These are phyloP conservation scores for Cinclus cinclus DNA, from an alignment of 2,113 vertebrate genomes.

Conservation along the genomic window DNA sequence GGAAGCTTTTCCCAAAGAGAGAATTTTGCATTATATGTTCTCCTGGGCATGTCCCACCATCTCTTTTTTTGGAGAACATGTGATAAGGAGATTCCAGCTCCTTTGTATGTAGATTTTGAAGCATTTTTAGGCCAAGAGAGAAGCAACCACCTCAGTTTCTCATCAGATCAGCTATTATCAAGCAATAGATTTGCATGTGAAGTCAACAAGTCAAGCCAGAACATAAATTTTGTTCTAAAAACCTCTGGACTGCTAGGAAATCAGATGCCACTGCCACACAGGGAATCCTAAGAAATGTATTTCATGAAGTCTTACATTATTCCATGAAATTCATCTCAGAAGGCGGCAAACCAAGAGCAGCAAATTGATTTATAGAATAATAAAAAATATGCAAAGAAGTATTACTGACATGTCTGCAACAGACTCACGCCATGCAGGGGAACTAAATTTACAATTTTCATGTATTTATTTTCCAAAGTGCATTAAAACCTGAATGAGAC, in stretches of 20 bases:
- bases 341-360: not conserved
- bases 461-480: not conserved
- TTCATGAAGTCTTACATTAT: not conserved
- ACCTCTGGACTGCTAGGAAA: not conserved
- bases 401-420: not conserved
- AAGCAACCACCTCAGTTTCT: not conserved
- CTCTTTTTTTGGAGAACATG: accelerated
- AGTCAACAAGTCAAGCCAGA: not conserved
- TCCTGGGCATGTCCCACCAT: not conserved
- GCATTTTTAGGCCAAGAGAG: not conserved
- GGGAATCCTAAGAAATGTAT: not conserved
- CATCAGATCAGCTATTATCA: not conserved
- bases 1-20: not conserved
- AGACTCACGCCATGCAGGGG: not conserved
- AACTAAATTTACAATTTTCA: constrained; percentile 1
- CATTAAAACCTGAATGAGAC: not conserved
- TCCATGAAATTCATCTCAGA: not conserved
- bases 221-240: not conserved
- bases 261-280: not conserved
- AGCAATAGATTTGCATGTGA: not conserved
- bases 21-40: not conserved
- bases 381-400: not conserved
- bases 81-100: not conserved
- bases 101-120: not conserved
- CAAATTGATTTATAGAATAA: not conserved